Evolutionary conservation across 2,888 invertebrate genomes (phyloP), one percentile per base, ranked within the genome.

Genomic region (Dione vanillae): DNA sequence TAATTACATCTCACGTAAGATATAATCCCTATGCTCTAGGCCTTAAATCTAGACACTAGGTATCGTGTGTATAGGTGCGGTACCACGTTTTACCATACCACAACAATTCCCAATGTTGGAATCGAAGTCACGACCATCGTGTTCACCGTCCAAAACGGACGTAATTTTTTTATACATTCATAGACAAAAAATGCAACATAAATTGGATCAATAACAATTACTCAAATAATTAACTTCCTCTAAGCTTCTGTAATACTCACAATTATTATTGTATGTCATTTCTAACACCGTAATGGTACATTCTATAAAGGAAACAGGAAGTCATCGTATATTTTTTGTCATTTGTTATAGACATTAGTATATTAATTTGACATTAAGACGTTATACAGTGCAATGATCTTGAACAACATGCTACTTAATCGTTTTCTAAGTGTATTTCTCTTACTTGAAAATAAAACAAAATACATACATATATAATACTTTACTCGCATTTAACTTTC

Each of bases 311-410:
- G 43, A 54, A 37, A 35, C 54, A 35, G 54, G 54, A 59, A 41
- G 9, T 14, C 20, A 43, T 43, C 10, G 16, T 19, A 43, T 14
- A 8, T 1, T 59, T 43, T 43, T 59, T 43, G 20, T 45, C 35
- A 45, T n/a, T 35, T 43, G n/a, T 16, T 16, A 19, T 12, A 59
- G 9, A 43, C 43, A 59, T 59, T 43, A 41, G 59, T 59, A 59
- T 59, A 59, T 59, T 59, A 59, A 59, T 59, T 59, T 58, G 41
- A 19, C 41, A 59, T 43, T 59, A 41, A 59, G 19, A 59, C 12
- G 54, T 54, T 35, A 27, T 27, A 41, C 8, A 20, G 19, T 59
- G 14, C 20, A 59, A 43, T 59, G 20, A 41, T 59, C 14, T 43
- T 52, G 27, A 14, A 0, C 12, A 2, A 1, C 27, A 27, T 27